Evolutionary conservation across 2,113 vertebrate genomes (phyloP), one percentile per base, ranked within the genome.

Genomic region (Clarias batrachus): DNA sequence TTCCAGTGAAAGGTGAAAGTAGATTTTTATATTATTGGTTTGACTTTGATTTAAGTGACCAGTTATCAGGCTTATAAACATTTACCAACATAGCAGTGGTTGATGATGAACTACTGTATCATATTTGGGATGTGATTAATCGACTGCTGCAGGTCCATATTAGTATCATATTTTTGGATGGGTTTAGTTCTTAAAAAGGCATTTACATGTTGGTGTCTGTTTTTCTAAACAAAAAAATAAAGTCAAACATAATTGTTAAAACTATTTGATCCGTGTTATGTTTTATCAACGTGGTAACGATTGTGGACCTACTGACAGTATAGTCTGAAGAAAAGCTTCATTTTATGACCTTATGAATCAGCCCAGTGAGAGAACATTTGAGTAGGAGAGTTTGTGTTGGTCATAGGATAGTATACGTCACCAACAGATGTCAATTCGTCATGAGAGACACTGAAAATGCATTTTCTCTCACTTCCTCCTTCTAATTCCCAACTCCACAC

Each of bases 341-440:
- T 73, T 56, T 23, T 30, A 57, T 79, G 54, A 59, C 27, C 4
- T 21, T 59, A 27, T 79, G 77, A 85, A 11, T 76, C 70, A 60
- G 41, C 27, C 25, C 9, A 54, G 41, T 21, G 63, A 65, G 25
- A 85, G 66, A 68, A 56, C 70, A 59, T 82, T 82, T 63, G 59
- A 48, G 52, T 59, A 79, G 71, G 81, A 70, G 62, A 60, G 30
- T 41, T 11, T 21, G 73, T 54, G 23, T 70, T 77, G 37, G 33
- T 84, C 65, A 81, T 56, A 73, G 60, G 83, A 71, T 63, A 76
- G 85, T 62, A 60, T 37, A 84, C 66, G 66, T 33, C 76, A 78
- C 48, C 56, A n/a, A 84, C 82, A 89, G 82, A 68, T 87, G 85
- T 59, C 60, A 52, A 48, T 63, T 48, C 77, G 71, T 76, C 48